A percentile compares a stretch with the other conserved stretches of the same genome.
phyloP scores from a whole-genome alignment of 2,797 vertebrate species.

The Heteromormyrus szaboi region DNA sequence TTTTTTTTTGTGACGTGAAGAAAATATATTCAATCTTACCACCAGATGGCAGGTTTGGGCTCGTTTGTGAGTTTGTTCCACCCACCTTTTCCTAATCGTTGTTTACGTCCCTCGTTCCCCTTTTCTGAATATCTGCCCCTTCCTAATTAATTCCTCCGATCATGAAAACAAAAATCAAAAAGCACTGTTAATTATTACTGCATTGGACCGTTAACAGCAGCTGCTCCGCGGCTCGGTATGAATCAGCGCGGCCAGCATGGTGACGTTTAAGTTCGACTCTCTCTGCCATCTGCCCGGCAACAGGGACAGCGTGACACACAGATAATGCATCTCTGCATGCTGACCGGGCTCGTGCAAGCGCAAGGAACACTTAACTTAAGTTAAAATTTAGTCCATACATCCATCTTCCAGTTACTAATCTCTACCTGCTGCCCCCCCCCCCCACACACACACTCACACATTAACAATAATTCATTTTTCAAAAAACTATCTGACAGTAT shows the following conservation, averaged over 20 bases:
- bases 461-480: not conserved
- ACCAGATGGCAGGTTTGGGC: not conserved
- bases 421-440: no score
- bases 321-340: not conserved
- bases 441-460: not conserved
- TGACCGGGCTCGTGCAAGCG: not conserved
- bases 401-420: not conserved
- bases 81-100: not conserved
- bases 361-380: not conserved
- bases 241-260: not conserved
- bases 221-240: not conserved
- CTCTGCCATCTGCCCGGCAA: not conserved
- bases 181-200: not conserved
- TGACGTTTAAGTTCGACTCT: not conserved
- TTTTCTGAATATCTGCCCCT: not conserved
- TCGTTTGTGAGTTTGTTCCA: not conserved
- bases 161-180: not conserved
- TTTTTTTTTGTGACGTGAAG: not conserved
- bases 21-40: not conserved
- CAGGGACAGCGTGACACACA: not conserved
- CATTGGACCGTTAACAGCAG: not conserved
- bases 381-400: not conserved
- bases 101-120: not conserved
- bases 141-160: not conserved
- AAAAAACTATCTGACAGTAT: not conserved